A percentile compares a stretch with the other conserved stretches of the same genome.
Evolutionary conservation across 2,888 invertebrate genomes (phyloP).

Genomic region (Drosophila merina): DNA sequence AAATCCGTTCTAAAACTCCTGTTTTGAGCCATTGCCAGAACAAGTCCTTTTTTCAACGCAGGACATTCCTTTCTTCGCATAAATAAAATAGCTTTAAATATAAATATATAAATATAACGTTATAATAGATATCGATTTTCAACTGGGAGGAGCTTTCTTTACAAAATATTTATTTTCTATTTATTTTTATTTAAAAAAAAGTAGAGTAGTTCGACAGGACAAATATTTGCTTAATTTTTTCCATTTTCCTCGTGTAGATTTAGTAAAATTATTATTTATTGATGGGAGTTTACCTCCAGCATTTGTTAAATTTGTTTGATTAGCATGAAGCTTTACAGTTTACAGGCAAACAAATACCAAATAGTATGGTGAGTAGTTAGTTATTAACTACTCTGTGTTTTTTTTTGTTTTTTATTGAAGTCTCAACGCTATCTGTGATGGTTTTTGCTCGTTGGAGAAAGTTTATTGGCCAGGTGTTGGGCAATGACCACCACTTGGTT

Average conservation of each 20-base stretch:
- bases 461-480: slow-evolving; percentile 69
- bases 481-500: slow-evolving; percentile 23
- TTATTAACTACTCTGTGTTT: neutral
- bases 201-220: slow-evolving; percentile 15
- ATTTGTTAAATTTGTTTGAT: slow-evolving; percentile 39
- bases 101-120: too few species aligned
- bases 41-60: too few species aligned
- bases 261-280: slow-evolving; percentile 49
- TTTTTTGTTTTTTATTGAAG: neutral
- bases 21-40: too few species aligned
- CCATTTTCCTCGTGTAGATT: slow-evolving; percentile 25
- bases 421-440: slow-evolving; percentile 48
- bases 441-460: slow-evolving; percentile 50
- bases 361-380: too few species aligned
- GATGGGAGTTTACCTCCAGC: slow-evolving; percentile 11
- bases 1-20: too few species aligned
- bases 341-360: neutral
- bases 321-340: slow-evolving; percentile 4
- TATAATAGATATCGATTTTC: too few species aligned
- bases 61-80: too few species aligned
- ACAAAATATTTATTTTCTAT: neutral
- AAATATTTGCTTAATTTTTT: slow-evolving; percentile 29
- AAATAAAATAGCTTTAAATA: too few species aligned
- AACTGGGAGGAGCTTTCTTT: too few species aligned
- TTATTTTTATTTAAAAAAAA: slow-evolving; percentile 12